Conservation (phyloP, 2,888 invertebrate species). For the Drosophila mimetica region DNA sequence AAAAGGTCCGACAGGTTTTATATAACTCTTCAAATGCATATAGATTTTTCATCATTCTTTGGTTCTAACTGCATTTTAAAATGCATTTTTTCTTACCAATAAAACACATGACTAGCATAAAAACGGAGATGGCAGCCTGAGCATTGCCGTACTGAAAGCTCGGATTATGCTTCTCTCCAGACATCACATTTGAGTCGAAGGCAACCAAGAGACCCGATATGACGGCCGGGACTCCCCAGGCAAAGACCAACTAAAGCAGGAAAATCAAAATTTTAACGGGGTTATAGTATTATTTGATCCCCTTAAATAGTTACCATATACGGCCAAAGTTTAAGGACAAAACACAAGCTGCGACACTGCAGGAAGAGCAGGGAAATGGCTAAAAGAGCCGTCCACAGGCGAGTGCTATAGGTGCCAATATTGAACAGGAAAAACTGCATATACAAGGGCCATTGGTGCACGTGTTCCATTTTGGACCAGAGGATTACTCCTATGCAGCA, state of each 20-base stretch:
- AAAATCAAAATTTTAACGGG: neutral
- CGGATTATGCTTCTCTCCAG: conserved; percentile 88
- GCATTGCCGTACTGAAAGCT: conserved; percentile 91
- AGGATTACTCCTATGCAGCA: conserved; percentile 90
- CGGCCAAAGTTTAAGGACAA: conserved; percentile 91
- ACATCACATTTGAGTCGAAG: conserved; percentile 85
- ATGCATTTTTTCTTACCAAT: conserved; percentile 86
- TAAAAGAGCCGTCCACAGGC: conserved; percentile 93
- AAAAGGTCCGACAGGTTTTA: conserved; percentile 3
- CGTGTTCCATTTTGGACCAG: conserved; percentile 87
- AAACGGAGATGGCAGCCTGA: conserved; percentile 91
- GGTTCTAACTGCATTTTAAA: too few relatives aligned
- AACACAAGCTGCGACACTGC: conserved; percentile 92
- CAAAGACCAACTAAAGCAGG: conserved; percentile 85
- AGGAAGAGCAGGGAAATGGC: conserved; percentile 92
- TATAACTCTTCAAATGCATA: conserved; percentile 62
- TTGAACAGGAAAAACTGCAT: conserved; percentile 91
- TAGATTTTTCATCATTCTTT: conserved; percentile 50
- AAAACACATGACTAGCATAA: conserved; percentile 91
- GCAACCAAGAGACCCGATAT: conserved; percentile 88
- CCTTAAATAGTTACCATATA: conserved; percentile 85
- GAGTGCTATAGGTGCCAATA: conserved; percentile 91
- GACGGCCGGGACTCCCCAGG: conserved; percentile 88
- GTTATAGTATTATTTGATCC: rapidly evolving
- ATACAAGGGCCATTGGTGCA: conserved; percentile 87